phyloP scores from a whole-genome alignment of 1,140 invertebrate genomes.

The Papilio dardanus region DNA sequence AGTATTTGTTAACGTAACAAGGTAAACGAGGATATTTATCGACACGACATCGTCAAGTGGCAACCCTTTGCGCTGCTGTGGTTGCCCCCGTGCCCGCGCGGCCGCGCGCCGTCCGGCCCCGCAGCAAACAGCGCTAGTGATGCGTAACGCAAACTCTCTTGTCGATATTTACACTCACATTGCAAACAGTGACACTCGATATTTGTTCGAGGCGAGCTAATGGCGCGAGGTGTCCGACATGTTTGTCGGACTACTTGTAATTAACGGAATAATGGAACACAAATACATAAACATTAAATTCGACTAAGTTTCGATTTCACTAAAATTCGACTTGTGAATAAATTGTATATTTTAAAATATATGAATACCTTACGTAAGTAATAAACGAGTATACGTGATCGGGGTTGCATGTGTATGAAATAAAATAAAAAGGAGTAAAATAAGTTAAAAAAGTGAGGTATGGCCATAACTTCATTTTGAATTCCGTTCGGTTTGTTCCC shows the following conservation, averaged over 20 bases:
- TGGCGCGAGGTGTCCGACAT: constrained; percentile 67
- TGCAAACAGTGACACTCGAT: constrained; percentile 76
- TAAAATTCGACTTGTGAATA: background rate
- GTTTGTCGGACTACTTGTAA: constrained; percentile 72
- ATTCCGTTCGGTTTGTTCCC: constrained; percentile 76
- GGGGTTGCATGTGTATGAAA: constrained; percentile 60
- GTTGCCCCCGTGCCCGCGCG: constrained; percentile 54
- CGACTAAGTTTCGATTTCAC: background rate
- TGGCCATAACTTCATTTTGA: constrained; percentile 79
- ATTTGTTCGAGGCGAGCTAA: constrained; percentile 76
- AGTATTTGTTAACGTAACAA: constrained; percentile 75
- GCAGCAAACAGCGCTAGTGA: constrained; percentile 78
- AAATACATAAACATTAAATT: constrained; percentile 24
- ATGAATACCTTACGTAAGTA: constrained; percentile 34
- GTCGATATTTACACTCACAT: constrained; percentile 77
- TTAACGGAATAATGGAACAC: constrained; percentile 50
- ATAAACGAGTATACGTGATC: constrained; percentile 57
- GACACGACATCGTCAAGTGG: constrained; percentile 70
- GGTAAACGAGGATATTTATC: constrained; percentile 76
- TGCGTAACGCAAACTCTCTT: constrained; percentile 80
- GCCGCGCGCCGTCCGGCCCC: constrained; percentile 28
- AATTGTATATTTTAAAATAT: constrained; percentile 22
- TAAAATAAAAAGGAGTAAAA: constrained; percentile 67
- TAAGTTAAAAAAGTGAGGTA: constrained; percentile 68
- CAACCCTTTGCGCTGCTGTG: constrained; percentile 68